Evolutionary conservation across 2,797 vertebrate species (phyloP).

Genomic region (Benthosema pterotum): DNA sequence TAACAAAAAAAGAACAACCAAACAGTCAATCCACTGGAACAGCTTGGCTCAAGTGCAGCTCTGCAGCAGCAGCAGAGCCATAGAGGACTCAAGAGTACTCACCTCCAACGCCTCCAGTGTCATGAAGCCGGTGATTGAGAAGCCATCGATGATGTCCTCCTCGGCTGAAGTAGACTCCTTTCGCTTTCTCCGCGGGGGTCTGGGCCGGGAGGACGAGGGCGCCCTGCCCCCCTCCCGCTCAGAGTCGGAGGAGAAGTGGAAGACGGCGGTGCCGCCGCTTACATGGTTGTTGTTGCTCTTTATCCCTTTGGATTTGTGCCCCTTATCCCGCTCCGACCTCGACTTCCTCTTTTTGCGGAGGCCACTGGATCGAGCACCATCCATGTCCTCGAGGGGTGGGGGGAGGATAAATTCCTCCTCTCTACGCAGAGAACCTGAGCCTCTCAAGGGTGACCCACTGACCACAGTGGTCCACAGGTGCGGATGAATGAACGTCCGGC

Average conservation of each 20-base stretch:
- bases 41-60: not conserved
- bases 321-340: conserved; percentile 88
- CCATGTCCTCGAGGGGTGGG: conserved; percentile 83
- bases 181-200: conserved; percentile 90
- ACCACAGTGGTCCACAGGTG: too few relatives aligned
- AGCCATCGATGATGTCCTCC: conserved; percentile 97
- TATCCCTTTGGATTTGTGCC: conserved; percentile 82
- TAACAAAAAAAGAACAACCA: not conserved
- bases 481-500: conserved; percentile 71
- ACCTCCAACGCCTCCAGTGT: conserved; percentile 95
- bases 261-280: conserved; percentile 70
- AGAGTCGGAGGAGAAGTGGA: conserved; percentile 86
- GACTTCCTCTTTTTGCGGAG: conserved; percentile 93
- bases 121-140: conserved; percentile 92
- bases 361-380: conserved; percentile 88
- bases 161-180: conserved; percentile 92
- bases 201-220: conserved; percentile 86
- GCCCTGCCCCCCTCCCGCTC: conserved; percentile 88
- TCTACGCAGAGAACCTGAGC: conserved; percentile 39
- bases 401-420: conserved; percentile 52
- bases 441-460: conserved; percentile 33
- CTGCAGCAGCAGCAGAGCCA: not conserved
- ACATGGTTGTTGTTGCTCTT: conserved; percentile 66
- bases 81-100: conserved; percentile 62
- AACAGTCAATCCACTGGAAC: not conserved